Evolutionary conservation across 2,113 vertebrate genomes (phyloP).

Genomic region (Phyllopteryx taeniolatus): DNA sequence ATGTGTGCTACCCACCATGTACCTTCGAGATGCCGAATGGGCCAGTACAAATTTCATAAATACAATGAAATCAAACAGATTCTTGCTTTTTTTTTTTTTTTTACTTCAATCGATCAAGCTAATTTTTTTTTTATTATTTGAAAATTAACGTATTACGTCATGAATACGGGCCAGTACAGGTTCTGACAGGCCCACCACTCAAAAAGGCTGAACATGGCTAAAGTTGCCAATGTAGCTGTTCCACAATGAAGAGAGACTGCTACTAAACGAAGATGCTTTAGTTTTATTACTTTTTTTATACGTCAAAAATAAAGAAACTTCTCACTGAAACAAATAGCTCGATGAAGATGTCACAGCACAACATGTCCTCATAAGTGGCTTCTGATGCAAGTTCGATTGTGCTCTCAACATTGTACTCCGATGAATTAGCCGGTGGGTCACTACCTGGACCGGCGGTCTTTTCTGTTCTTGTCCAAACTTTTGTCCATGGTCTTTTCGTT

Average conservation of each 20-base stretch:
- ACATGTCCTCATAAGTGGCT: conserved; percentile 7
- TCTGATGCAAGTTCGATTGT: conserved; percentile 44
- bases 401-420: conserved; percentile 43
- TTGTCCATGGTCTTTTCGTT: conserved; percentile 97
- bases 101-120: too few relatives aligned
- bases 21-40: too few relatives aligned
- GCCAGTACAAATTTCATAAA: too few relatives aligned
- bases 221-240: too few relatives aligned
- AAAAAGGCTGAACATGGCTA: background rate
- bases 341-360: conserved; percentile 28
- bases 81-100: too few relatives aligned
- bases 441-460: conserved; percentile 93
- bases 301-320: conserved; percentile 26
- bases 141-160: too few relatives aligned
- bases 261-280: conserved; percentile 19
- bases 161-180: too few relatives aligned
- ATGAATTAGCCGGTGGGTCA: conserved; percentile 53
- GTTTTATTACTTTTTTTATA: background rate
- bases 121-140: too few relatives aligned
- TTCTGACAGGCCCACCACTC: too few relatives aligned
- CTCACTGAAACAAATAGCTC: conserved; percentile 23
- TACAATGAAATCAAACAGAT: too few relatives aligned
- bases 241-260: conserved; percentile 12
- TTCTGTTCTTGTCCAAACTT: conserved; percentile 92
- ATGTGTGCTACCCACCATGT: too few relatives aligned